Conservation (phyloP, 2,797 vertebrate species). For the Megaceryle alcyon region DNA sequence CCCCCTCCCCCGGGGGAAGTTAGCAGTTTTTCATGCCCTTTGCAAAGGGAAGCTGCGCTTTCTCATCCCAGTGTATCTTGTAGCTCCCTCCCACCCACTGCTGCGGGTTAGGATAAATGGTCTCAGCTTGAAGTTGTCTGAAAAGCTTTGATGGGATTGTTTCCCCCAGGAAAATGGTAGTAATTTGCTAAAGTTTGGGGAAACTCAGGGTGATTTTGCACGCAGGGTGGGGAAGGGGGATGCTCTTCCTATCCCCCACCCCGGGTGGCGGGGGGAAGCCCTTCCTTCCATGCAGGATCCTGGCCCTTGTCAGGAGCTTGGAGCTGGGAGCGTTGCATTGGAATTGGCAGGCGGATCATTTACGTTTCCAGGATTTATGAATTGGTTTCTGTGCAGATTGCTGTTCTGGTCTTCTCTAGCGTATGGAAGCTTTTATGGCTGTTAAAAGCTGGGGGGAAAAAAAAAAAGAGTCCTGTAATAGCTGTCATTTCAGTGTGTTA, state of each 20-base stretch:
- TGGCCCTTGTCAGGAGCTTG: neutral
- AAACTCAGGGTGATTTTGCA: neutral
- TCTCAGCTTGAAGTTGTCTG: neutral
- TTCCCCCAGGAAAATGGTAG: neutral
- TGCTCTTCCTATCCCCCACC: neutral
- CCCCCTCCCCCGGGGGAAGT: neutral
- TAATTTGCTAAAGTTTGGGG: neutral
- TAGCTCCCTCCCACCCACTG: neutral
- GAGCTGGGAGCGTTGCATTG: neutral
- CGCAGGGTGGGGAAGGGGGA: neutral
- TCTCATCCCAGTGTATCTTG: fast-evolving
- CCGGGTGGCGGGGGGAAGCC: neutral
- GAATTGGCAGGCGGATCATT: constrained; percentile 38
- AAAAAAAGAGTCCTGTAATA: neutral
- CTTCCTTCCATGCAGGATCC: neutral
- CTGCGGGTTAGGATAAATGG: neutral
- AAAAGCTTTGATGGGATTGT: fast-evolving
- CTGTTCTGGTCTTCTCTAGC: constrained; percentile 25
- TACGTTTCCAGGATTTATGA: constrained; percentile 51
- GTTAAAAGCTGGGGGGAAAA: constrained; percentile 3
- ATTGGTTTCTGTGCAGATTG: constrained; percentile 61
- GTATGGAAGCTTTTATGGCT: constrained; percentile 1
- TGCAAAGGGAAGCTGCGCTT: neutral
- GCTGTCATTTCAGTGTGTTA: neutral
- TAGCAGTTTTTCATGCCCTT: neutral